Conservation (phyloP, 2,797 vertebrate genomes). For the Chelon auratus region DNA sequence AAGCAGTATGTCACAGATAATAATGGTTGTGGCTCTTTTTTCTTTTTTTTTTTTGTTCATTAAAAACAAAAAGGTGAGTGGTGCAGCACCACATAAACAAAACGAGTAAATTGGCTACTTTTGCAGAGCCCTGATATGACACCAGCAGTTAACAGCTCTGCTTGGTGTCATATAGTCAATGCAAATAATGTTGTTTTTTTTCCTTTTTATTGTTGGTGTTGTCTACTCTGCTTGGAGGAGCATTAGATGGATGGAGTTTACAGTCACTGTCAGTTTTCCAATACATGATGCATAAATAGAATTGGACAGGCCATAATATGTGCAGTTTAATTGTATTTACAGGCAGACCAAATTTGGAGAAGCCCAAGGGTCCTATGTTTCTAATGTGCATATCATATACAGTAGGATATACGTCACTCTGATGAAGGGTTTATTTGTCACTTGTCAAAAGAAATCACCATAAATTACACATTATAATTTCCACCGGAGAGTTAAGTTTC, state of each 20-base stretch:
- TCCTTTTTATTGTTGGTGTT: conserved; percentile 24
- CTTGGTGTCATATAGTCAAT: conserved; percentile 13
- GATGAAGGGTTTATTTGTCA: not conserved
- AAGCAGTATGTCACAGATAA: conserved; percentile 46
- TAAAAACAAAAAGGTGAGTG: conserved; percentile 68
- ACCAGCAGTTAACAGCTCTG: conserved; percentile 14
- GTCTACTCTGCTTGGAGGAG: conserved; percentile 17
- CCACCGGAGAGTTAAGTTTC: not conserved
- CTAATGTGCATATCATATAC: not conserved
- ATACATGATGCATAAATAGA: conserved; percentile 31
- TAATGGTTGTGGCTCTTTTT: conserved; percentile 44
- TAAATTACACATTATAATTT: not conserved
- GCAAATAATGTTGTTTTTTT: not conserved
- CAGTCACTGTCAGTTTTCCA: conserved; percentile 7
- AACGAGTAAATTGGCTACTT: conserved; percentile 63
- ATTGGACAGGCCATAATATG: conserved; percentile 7
- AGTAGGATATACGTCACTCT: not conserved
- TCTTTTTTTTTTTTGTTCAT: conserved; percentile 46
- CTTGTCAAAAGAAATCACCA: not conserved
- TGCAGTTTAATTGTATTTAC: conserved; percentile 16
- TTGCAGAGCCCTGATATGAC: conserved; percentile 18
- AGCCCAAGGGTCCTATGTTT: not conserved
- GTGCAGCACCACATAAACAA: conserved; percentile 57
- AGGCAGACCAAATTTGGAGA: not conserved
- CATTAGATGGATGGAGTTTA: conserved; percentile 33